phyloP scores from a whole-genome alignment of 2,113 vertebrate species.

The Tinamus guttatus region DNA sequence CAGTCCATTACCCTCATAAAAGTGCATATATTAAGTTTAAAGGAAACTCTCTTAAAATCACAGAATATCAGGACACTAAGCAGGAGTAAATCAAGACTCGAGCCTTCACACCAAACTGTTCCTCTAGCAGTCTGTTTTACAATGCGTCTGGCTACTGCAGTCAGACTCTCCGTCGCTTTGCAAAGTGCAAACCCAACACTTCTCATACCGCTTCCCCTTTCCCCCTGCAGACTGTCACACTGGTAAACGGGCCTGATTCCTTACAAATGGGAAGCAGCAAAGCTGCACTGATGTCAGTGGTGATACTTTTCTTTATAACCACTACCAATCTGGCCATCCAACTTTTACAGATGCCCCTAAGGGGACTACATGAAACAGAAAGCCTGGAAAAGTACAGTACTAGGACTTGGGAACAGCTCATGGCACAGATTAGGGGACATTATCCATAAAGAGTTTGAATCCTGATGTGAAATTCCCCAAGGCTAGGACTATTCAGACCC shows the following conservation, averaged over 20 bases:
- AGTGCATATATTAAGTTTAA: not conserved
- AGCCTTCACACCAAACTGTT: conserved; percentile 41
- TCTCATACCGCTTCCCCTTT: conserved; percentile 45
- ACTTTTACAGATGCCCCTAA: conserved; percentile 46
- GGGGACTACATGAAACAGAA: conserved; percentile 65
- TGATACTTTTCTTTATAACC: conserved; percentile 53
- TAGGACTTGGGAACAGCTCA: conserved; percentile 53
- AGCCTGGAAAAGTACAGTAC: conserved; percentile 63
- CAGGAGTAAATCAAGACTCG: conserved; percentile 43
- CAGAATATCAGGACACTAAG: not conserved
- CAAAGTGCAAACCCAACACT: conserved; percentile 33
- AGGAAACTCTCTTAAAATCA: not conserved
- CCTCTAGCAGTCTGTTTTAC: conserved; percentile 50
- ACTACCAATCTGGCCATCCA: conserved; percentile 53
- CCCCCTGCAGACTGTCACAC: conserved; percentile 33
- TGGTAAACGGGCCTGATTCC: conserved; percentile 41
- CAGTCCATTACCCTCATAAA: not conserved
- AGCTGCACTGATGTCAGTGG: conserved; percentile 60
- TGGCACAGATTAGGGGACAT: conserved; percentile 65
- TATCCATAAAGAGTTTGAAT: conserved; percentile 67
- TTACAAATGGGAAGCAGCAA: conserved; percentile 45
- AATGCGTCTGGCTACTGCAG: conserved; percentile 3
- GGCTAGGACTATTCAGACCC: conserved; percentile 39
- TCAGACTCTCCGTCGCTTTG: conserved; percentile 51
- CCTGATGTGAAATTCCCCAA: conserved; percentile 63